Evolutionary conservation across 2,797 vertebrate genomes (phyloP), one percentile per base, ranked within the genome.

Genomic region (Ceryle rudis): DNA sequence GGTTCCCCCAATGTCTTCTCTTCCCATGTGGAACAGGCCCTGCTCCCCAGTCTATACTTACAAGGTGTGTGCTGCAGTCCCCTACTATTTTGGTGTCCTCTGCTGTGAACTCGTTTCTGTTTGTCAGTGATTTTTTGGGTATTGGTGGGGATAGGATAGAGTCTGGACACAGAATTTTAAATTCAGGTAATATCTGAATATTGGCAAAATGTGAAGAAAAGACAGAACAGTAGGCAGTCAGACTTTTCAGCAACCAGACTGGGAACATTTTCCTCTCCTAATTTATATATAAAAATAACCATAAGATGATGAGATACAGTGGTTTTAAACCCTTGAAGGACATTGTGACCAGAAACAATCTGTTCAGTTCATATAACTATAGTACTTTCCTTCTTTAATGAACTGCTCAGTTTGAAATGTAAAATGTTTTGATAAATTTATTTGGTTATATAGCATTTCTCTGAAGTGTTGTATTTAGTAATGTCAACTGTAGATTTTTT

Each of bases 11-110:
- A 28, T n/a, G 37, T 67, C 33, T 28, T 69, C 5, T 64, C 26
- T 64, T 26, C 26, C 55, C 28, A 8, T 41, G 10, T 60, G 26
- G 7, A 71, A 46, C 2, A 49, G n/a, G 33, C 4, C 11, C 5
- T 6, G 1, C 11, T 71, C 9, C 12, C 3, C 10, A 6, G 6
- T 14, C 51, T 29, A 1, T 69, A 31, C n/a, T 79, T n/a, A 6
- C 1, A 37, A 25, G 4, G 19, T 46, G 26, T 58, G 9, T 51
- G 25, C 75, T 54, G 7, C n/a, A n/a, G 46, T 46, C n/a, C 10
- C 22, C 0, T 1, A 0, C 14, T 33, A 2, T 8, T 17, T 29
- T 42, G 10, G 17, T 52, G 35, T 21, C 23, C 11, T 80, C 55
- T 85, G 21, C 39, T 58, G n/a, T 35, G 51, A 64, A 26, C 46